Percentiles rank a stretch among this genome's conserved stretches.
phyloP scores from a whole-genome alignment of 1,140 invertebrate genomes.

The Plectrocnemia conspersa region DNA sequence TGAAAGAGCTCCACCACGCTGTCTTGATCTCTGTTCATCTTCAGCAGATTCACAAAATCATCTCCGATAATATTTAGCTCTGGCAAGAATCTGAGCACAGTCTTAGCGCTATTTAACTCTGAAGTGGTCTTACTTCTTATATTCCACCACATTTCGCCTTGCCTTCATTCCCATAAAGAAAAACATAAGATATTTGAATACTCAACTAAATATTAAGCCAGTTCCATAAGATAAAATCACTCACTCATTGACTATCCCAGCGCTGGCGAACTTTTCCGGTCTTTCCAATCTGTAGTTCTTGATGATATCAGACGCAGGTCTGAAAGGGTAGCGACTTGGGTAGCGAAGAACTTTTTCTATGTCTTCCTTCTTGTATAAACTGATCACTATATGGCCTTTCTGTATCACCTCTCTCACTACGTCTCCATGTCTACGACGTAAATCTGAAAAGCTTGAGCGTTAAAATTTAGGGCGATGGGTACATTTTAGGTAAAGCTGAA shows the following conservation, averaged over 20 bases:
- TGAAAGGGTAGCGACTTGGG: slow-evolving; percentile 67
- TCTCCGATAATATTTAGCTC: slow-evolving; percentile 71
- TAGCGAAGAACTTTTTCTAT: slow-evolving; percentile 72
- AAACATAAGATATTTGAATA: slow-evolving; percentile 15
- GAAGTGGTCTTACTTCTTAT: slow-evolving; percentile 69
- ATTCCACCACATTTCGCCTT: slow-evolving; percentile 75
- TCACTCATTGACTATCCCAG: slow-evolving; percentile 78
- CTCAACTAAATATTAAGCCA: too few species aligned
- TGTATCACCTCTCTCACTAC: slow-evolving; percentile 73
- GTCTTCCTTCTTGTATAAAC: slow-evolving; percentile 68
- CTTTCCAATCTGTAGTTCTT: slow-evolving; percentile 68
- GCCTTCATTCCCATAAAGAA: slow-evolving; percentile 49
- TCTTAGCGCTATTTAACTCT: slow-evolving; percentile 70
- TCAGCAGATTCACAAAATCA: slow-evolving; percentile 69
- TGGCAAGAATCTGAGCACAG: slow-evolving; percentile 72
- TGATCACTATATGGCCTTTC: slow-evolving; percentile 70
- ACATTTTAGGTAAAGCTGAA: too few species aligned
- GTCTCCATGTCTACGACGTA: slow-evolving; percentile 66
- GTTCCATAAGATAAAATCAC: too few species aligned
- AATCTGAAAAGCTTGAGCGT: slow-evolving; percentile 47
- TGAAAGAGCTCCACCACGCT: slow-evolving; percentile 60
- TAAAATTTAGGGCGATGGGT: too few species aligned
- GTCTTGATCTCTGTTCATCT: slow-evolving; percentile 48
- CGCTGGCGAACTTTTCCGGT: slow-evolving; percentile 72
- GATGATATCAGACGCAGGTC: slow-evolving; percentile 79